These are phyloP conservation scores for Synergus japonicus DNA, from an alignment of 2,888 invertebrate species.

Conservation along the genomic window DNA sequence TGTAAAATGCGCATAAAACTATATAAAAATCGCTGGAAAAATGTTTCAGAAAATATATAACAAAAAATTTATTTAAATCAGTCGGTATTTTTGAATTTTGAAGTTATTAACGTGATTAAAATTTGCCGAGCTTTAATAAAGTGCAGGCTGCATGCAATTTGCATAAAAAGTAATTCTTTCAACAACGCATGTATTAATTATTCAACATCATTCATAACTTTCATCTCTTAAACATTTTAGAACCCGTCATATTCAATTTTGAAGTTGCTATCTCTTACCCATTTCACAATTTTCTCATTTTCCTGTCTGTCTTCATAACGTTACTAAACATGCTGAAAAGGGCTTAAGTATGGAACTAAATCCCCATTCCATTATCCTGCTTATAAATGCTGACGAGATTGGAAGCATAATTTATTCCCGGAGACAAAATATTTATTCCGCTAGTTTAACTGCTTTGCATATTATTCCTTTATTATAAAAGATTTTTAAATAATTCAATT, in stretches of 20 bases:
- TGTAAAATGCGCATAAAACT: too few species aligned
- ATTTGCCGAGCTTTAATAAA: too few species aligned
- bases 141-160: neutral
- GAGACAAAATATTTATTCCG: neutral
- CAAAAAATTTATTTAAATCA: too few species aligned
- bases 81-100: too few species aligned
- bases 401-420: neutral
- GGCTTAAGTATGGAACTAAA: neutral
- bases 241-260: neutral
- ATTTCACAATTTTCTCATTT: neutral
- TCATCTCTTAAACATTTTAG: neutral
- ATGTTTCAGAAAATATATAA: too few species aligned
- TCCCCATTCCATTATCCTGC: neutral
- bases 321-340: neutral
- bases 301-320: neutral
- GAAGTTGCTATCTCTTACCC: neutral
- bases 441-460: too few species aligned
- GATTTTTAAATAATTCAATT: too few species aligned
- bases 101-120: too few species aligned
- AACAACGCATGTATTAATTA: neutral
- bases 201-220: neutral
- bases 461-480: too few species aligned
- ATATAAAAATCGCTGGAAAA: too few species aligned
- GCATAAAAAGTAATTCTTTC: neutral
- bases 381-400: constrained; percentile 5